Evolutionary conservation across 2,888 invertebrate genomes (phyloP), one percentile per base, ranked within the genome.

Genomic region (Drepana falcataria): DNA sequence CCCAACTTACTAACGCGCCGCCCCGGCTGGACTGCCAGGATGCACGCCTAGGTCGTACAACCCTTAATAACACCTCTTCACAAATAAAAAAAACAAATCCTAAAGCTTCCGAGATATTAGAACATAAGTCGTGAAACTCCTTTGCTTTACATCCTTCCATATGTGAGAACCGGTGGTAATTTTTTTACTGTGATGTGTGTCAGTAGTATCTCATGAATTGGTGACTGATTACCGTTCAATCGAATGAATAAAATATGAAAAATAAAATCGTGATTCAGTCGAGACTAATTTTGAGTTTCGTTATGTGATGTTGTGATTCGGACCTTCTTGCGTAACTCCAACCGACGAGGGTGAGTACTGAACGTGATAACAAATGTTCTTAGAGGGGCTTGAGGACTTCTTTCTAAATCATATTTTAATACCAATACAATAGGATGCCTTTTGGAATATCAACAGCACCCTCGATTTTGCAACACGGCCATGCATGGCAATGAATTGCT

Each of bases 1-100:
- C 64, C 66, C 62, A 73, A 69, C 66, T 73, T 73, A 57, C 37
- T 49, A 55, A 58, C 65, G 67, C 76, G 73, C 77, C 74, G 71
- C 74, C 74, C 85, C 77, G 63, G 75, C 79, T 77, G 71, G 73
- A 69, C 71, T 71, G 77, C 75, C 77, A 62, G 75, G 66, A 76
- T 73, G 79, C 79, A 75, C 75, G 75, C 73, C 66, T 58, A 62
- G 67, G 62, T 57, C 63, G 59, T 60, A 58, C 58, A 63, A 63
- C 60, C 64, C 49, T 52, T 48, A 66, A 65, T 63, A 65, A 70
- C 55, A 60, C 56, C 53, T 54, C 55, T 59, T 57, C 52, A 59
- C 59, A 55, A 58, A 51, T 48, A 52, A 65, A 56, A 60, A 64
- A 66, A 61, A 59, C 59, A 52, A 61, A 60, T 58, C 58, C 53